These are phyloP conservation scores for Corythaixoides concolor DNA, from an alignment of 2,113 vertebrate genomes.

Conservation along the genomic window DNA sequence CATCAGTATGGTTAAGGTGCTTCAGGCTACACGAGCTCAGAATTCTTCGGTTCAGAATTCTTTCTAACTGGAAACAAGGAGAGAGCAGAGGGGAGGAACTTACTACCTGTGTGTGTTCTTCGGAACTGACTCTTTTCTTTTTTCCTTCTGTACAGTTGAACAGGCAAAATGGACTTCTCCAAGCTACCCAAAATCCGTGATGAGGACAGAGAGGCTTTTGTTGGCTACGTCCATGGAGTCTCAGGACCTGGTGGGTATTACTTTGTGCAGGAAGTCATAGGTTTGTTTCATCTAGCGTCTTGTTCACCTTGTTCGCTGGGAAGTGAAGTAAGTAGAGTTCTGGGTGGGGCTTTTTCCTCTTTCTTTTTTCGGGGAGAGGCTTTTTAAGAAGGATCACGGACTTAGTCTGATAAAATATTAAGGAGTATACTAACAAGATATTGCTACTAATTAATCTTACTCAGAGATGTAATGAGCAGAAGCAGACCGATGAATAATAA, in stretches of 20 bases:
- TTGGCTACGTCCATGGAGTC: constrained; percentile 95
- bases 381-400: neutral
- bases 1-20: neutral
- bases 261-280: neutral
- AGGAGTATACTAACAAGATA: neutral
- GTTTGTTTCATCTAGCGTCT: neutral
- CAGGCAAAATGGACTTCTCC: constrained; percentile 89
- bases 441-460: neutral
- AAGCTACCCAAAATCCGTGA: constrained; percentile 92
- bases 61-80: neutral
- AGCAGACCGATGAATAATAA: neutral
- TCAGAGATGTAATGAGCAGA: neutral
- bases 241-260: constrained; percentile 90
- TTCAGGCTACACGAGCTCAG: neutral
- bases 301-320: neutral
- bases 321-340: neutral
- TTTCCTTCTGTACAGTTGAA: constrained; percentile 53
- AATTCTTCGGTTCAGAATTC: neutral
- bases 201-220: constrained; percentile 88
- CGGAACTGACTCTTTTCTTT: neutral
- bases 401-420: neutral
- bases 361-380: accelerated
- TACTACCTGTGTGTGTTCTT: neutral
- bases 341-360: neutral
- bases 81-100: neutral